Conservation (phyloP, 2,888 invertebrate species). For the Amiota mariae region DNA sequence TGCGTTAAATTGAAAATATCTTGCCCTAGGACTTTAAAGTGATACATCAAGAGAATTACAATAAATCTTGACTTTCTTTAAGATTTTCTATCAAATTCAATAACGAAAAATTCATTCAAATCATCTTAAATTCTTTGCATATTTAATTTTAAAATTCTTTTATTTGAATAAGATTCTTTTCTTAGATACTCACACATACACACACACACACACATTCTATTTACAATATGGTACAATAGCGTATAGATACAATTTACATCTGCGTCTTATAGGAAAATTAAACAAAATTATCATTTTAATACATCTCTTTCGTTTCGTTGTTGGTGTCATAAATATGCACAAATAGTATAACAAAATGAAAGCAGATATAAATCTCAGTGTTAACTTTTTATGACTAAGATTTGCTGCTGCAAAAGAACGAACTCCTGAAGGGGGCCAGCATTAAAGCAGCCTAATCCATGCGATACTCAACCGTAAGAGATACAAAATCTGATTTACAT, state of each 20-base stretch:
- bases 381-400: constrained; percentile 21
- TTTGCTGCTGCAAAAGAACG: constrained; percentile 8
- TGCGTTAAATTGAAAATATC: background rate
- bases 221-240: too few relatives aligned
- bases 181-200: too few relatives aligned
- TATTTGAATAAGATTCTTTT: too few relatives aligned
- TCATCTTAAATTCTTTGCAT: too few relatives aligned
- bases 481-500: constrained; percentile 33
- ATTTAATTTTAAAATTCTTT: too few relatives aligned
- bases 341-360: background rate
- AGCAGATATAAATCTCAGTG: constrained; percentile 25
- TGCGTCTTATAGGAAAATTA: background rate
- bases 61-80: too few relatives aligned
- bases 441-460: constrained; percentile 20
- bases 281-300: constrained; percentile 21
- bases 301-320: background rate
- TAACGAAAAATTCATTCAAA: too few relatives aligned
- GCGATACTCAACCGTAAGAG: background rate
- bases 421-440: background rate
- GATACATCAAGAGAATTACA: too few relatives aligned
- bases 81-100: too few relatives aligned
- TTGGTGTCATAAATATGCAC: background rate
- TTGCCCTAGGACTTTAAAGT: background rate
- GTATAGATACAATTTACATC: too few relatives aligned
- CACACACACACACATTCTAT: too few relatives aligned